Base-by-base conservation (phyloP, 2,888 invertebrate species). In the Ypsolopha sequella region DNA sequence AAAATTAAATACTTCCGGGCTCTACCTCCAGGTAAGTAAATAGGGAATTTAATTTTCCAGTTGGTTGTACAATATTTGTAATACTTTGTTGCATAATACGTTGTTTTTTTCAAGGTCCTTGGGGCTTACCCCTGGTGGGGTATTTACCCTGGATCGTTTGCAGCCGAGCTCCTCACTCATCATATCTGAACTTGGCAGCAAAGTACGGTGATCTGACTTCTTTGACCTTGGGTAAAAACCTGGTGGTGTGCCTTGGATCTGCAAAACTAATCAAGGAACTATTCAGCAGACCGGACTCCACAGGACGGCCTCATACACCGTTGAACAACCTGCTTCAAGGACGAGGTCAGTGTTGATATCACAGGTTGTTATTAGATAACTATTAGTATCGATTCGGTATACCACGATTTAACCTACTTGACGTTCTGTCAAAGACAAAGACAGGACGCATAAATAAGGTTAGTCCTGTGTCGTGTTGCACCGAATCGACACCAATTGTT, bases 211-310 rank as follows among this genome's bases (percentile, higher is more conserved):
- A 92, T 8, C 80, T 95, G 53, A 93, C 93, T 73, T 93, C 93
- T 52, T 88, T 94, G 3, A 84, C 90, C 47, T 80, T 95, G 41
- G 95, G 95, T 38, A 90, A 88, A 50, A 92, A 94, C 65, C 85
- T 93, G 50, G 89, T 93, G 13, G 92, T 95, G 33, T 93, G 95
- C 50, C 85, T 96, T 58, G 92, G 92, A 72, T 94, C 95, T 71
- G 91, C 93, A 68, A 89, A 90, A 64, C 84, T 91, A 65, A 92
- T 96, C 63, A 88, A 93, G 53, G 92, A 94, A 61, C 90, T 93
- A 34, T 95, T 95, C 73, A 87, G 91, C 36, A 90, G 91, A 50
- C 92, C 91, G 59, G 93, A 93, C 62, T 94, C 95, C 73, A 93
- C 92, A 58, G 94, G 92, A 55, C 88, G 95, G 51, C 95, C 95